Base-by-base conservation (phyloP, 2,888 invertebrate genomes). In the Ptychoptera albimana region DNA sequence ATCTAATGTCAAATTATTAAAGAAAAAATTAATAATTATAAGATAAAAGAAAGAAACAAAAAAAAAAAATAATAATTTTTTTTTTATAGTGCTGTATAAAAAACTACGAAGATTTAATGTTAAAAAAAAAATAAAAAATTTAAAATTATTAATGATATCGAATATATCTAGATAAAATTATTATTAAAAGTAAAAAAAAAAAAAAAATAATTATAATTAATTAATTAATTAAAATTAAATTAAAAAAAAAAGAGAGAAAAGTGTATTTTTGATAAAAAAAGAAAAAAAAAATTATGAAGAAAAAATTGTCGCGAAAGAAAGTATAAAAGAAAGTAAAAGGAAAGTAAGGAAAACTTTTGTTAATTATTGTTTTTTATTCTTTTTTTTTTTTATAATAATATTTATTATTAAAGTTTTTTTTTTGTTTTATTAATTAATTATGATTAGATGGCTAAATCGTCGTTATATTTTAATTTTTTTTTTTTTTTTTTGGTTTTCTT, bases 31-130 rank as follows among this genome's bases (percentile, higher is more conserved):
- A 23, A 23, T 23, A 23, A 23, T 23, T 23, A 23, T 23, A 23
- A 23, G 23, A 23, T 29, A 16, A n/a, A n/a, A n/a, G n/a, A n/a
- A n/a, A n/a, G n/a, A n/a, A n/a, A n/a, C n/a, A n/a, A n/a, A n/a
- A n/a, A n/a, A n/a, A n/a, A n/a, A n/a, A n/a, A n/a, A n/a, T n/a
- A n/a, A 23, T 34, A 12, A 34, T 5, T 23, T 23, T 23, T 23
- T 23, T 23, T 23, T 5, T 23, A 23, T 23, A 23, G 23, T 23
- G 23, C 23, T 23, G 23, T 23, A 23, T 23, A 23, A 23, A 23
- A 48, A 46, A 49, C 48, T 43, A 40, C 39, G 32, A 40, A 46
- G 42, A 46, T 42, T 46, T 46, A 46, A 41, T 37, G 43, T 40
- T 38, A 44, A 38, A 39, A n/a, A 32, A 39, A 39, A 11, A 39